phyloP scores from a whole-genome alignment of 2,797 vertebrate species.

The Centroberyx gerrardi region DNA sequence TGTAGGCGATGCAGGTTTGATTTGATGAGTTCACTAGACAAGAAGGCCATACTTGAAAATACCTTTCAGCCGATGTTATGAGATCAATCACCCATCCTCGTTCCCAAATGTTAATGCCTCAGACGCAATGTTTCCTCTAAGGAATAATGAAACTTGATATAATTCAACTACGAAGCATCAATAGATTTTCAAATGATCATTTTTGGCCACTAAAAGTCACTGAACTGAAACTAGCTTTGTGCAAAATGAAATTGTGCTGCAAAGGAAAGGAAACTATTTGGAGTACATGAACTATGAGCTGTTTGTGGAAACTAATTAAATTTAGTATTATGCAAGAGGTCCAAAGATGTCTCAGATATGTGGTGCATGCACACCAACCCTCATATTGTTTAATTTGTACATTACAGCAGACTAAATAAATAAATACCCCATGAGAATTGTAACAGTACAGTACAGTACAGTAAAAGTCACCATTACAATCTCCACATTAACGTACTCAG shows the following conservation, averaged over 20 bases:
- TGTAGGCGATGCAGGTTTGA: conserved; percentile 32
- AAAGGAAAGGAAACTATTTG: conserved; percentile 60
- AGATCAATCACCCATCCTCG: not conserved
- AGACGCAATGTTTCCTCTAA: not conserved
- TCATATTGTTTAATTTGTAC: conserved; percentile 1
- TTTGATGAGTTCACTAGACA: conserved; percentile 35
- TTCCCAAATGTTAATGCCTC: conserved; percentile 25
- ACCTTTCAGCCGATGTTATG: conserved; percentile 1
- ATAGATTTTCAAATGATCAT: conserved; percentile 23
- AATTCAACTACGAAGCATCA: conserved; percentile 7
- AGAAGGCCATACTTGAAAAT: conserved; percentile 5
- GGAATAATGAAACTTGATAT: conserved; percentile 41
- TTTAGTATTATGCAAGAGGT: conserved; percentile 31
- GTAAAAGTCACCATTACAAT: not conserved
- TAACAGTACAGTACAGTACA: not conserved
- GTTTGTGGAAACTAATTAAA: conserved; percentile 68
- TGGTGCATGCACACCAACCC: not conserved
- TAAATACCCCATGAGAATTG: conserved; percentile 4
- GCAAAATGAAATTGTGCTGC: conserved; percentile 46
- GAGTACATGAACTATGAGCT: conserved; percentile 53
- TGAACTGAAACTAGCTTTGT: conserved; percentile 30
- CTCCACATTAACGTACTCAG: not conserved
- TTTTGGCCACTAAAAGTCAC: conserved; percentile 17
- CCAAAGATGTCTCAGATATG: conserved; percentile 56
- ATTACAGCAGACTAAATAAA: conserved; percentile 29